Evolutionary conservation across 2,888 invertebrate genomes (phyloP), one percentile per base, ranked within the genome.

Genomic region (Chaetogeoica ovagalla): DNA sequence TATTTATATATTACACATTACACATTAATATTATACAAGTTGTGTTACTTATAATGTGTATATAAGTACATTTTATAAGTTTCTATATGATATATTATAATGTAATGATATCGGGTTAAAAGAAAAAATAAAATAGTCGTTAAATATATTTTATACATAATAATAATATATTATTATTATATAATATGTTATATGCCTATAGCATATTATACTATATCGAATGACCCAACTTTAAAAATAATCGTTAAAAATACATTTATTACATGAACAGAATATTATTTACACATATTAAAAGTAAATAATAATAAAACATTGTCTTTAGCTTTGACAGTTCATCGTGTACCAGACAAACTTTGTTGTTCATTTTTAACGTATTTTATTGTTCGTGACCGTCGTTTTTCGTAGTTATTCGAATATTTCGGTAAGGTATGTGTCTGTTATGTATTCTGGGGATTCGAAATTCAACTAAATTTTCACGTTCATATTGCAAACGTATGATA

Each of bases 1-100:
- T 43, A 43, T 13, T n/a, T 62, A 23, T 37, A 73, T 37, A 73
- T 30, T 73, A 63, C 52, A 73, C 63, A 55, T 37, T 73, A 73
- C 52, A 63, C 52, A 52, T 39, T n/a, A 48, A 48, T 43, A 13
- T 71, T 48, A 60, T 48, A 60, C 60, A 48, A 23, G 60, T 43
- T 1, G 30, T 23, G 19, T 19, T 43, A 43, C 9, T 43, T 43
- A 43, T 30, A 30, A 30, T 30, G 30, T 43, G 43, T 43, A 9
- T 43, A 21, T 43, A 71, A 62, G 37, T 69, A 9, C 19, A 13
- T 52, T 17, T 2, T 43, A 43, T 43, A 43, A 30, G 21, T 23
- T 52, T 68, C 17, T 68, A 52, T 71, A 39, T 39, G 11, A 11
- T 48, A 48, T 72, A 71, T 62, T 30, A 62, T 73, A 62, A 23